Evolutionary conservation across 2,888 invertebrate species (phyloP).

Genomic region (Drosophila kuntzei): DNA sequence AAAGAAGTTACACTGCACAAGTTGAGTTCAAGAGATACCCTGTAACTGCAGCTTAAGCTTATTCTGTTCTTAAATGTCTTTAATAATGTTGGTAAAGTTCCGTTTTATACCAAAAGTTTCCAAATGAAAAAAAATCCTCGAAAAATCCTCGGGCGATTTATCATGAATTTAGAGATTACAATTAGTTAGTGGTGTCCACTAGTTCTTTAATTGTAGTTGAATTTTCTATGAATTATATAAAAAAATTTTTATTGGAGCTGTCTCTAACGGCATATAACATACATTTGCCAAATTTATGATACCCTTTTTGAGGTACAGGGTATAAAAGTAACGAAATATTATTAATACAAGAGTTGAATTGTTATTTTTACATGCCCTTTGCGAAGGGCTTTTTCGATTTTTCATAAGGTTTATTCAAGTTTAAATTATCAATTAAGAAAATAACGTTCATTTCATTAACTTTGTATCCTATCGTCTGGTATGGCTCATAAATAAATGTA

Average conservation of each 20-base stretch:
- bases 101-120: too few species aligned
- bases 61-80: background rate
- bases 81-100: too few species aligned
- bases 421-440: background rate
- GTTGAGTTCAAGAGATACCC: conserved; percentile 18
- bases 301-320: background rate
- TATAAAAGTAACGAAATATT: conserved; percentile 42
- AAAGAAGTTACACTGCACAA: conserved; percentile 16
- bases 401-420: background rate
- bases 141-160: too few species aligned
- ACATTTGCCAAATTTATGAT: background rate
- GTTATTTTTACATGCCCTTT: conserved; percentile 18
- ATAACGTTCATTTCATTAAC: background rate
- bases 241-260: background rate
- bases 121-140: too few species aligned
- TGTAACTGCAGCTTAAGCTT: background rate
- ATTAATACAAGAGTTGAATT: conserved; percentile 45
- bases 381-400: background rate
- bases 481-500: too few species aligned
- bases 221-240: background rate
- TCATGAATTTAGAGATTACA: too few species aligned
- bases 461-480: too few species aligned
- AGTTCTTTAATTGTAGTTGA: too few species aligned
- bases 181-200: too few species aligned
- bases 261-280: background rate